These are phyloP conservation scores for Stenopsyche tienmushanensis DNA, from an alignment of 1,140 invertebrate species.

Conservation along the genomic window DNA sequence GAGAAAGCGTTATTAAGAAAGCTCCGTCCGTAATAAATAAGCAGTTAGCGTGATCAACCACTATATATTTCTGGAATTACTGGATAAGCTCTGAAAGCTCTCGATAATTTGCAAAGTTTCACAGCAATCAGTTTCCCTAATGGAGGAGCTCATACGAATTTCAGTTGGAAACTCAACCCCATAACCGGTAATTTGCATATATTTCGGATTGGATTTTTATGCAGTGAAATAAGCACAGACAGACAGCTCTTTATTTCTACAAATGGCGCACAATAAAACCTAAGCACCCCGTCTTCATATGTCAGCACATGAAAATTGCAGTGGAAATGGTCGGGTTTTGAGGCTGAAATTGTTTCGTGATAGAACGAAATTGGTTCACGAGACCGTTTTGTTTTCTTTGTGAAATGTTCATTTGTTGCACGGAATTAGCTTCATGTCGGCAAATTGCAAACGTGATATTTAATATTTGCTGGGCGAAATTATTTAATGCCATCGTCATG, in stretches of 20 bases:
- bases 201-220: conserved; percentile 16
- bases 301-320: background rate
- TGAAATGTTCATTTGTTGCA: conserved; percentile 9
- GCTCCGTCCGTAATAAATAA: conserved; percentile 13
- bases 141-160: conserved; percentile 12
- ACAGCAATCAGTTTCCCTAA: background rate
- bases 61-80: conserved; percentile 12
- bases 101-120: conserved; percentile 26
- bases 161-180: conserved; percentile 3
- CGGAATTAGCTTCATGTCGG: conserved; percentile 23
- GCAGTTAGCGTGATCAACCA: conserved; percentile 9
- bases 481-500: conserved; percentile 15
- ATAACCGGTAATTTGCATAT: conserved; percentile 18
- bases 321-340: background rate
- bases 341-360: conserved; percentile 18
- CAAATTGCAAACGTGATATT: conserved; percentile 23
- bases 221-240: background rate
- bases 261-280: background rate
- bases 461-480: conserved; percentile 7
- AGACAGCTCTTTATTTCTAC: background rate
- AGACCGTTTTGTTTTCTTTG: conserved; percentile 3
- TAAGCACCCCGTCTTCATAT: background rate
- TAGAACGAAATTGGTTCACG: conserved; percentile 20
- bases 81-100: conserved; percentile 12
- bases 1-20: background rate